Percentiles rank a stretch among this genome's conserved stretches.
These are phyloP conservation scores for Augiades crinisus DNA, from an alignment of 2,888 invertebrate genomes.

Conservation along the genomic window DNA sequence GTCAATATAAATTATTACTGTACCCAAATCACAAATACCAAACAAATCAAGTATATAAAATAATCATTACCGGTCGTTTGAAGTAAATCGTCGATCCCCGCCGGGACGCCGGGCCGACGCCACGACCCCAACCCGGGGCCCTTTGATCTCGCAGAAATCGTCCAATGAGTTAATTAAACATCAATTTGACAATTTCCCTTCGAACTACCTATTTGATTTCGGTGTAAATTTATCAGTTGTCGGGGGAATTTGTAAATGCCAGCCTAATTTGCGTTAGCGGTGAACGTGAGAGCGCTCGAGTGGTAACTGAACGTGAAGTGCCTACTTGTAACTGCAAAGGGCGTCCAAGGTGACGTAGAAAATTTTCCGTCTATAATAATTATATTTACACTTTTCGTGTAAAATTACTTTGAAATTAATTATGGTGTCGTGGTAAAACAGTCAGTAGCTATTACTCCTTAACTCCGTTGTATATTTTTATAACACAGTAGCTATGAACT, in stretches of 20 bases:
- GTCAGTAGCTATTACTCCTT: no score
- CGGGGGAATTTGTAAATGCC: constrained; percentile 16
- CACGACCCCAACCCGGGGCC: constrained; percentile 8
- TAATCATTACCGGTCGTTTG: constrained; percentile 29
- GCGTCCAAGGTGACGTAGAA: constrained; percentile 17
- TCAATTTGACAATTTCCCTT: constrained; percentile 47
- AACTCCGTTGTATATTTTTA: no score
- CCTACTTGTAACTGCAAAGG: constrained; percentile 1
- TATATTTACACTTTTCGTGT: no score
- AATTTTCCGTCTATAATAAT: no score
- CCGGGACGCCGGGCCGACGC: neutral
- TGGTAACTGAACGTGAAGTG: constrained; percentile 1
- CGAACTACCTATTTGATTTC: constrained; percentile 18
- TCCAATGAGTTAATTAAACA: constrained; percentile 66
- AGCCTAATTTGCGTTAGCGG: constrained; percentile 10
- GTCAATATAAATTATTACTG: neutral
- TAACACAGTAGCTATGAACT: no score
- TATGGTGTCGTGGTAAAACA: no score
- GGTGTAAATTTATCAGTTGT: constrained; percentile 19
- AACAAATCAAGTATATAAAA: constrained; percentile 21
- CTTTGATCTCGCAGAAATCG: constrained; percentile 60
- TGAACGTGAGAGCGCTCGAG: constrained; percentile 1
- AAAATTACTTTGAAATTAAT: no score
- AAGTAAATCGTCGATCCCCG: constrained; percentile 26
- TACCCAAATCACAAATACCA: neutral